phyloP scores from a whole-genome alignment of 92 coral and sea anemone species.

The Ricordea florida region DNA sequence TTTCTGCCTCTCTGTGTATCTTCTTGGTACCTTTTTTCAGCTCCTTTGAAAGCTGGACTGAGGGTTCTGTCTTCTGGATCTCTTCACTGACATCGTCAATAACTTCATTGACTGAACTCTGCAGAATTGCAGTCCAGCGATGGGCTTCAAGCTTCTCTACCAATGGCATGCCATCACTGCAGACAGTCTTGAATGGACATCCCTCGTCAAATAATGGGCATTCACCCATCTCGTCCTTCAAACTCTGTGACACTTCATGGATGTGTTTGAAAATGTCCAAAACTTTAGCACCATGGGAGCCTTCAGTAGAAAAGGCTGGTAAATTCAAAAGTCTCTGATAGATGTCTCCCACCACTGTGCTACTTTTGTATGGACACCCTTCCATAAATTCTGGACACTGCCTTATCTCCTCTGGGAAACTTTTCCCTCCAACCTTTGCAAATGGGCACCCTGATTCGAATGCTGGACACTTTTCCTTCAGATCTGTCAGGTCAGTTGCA shows the following conservation, averaged over 20 bases:
- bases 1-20: constrained; percentile 84
- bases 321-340: constrained; percentile 71
- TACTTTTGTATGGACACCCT: constrained; percentile 92
- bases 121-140: constrained; percentile 80
- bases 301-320: constrained; percentile 67
- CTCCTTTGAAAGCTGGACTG: constrained; percentile 78
- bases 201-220: constrained; percentile 91
- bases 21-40: constrained; percentile 80
- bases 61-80: constrained; percentile 63
- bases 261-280: constrained; percentile 76
- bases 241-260: constrained; percentile 74
- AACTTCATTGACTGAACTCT: constrained; percentile 51
- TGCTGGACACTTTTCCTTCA: constrained; percentile 81
- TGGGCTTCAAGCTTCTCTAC: constrained; percentile 80
- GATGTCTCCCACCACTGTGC: constrained; percentile 69
- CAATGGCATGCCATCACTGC: constrained; percentile 91
- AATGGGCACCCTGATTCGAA: constrained; percentile 84
- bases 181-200: constrained; percentile 96
- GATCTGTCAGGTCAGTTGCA: constrained; percentile 33
- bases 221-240: constrained; percentile 85
- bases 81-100: constrained; percentile 45
- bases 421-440: constrained; percentile 43
- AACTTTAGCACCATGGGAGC: constrained; percentile 81
- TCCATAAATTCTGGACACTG: constrained; percentile 85
- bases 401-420: constrained; percentile 28